Percentiles rank a stretch among this genome's conserved stretches.
Conservation (phyloP, 2,113 vertebrate genomes). For the Seriola aureovittata region DNA sequence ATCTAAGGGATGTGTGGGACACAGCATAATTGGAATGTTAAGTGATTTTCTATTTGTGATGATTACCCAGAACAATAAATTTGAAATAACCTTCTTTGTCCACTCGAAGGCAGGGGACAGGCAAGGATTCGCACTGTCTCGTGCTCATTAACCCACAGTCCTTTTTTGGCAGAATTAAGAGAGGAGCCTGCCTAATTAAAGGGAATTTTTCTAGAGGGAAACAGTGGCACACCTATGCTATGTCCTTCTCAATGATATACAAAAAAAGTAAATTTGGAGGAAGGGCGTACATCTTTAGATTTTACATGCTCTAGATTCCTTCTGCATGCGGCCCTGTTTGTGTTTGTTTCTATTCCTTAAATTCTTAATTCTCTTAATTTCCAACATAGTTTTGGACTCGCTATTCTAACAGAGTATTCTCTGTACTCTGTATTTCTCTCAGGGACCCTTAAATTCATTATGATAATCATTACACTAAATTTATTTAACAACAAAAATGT, state of each 20-base stretch:
- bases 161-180: constrained; percentile 53
- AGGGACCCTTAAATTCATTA: neutral
- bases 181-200: constrained; percentile 44
- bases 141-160: constrained; percentile 58
- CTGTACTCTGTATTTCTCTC: neutral
- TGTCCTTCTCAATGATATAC: constrained; percentile 21
- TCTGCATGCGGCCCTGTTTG: neutral
- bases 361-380: neutral
- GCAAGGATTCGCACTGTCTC: constrained; percentile 50
- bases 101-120: constrained; percentile 51
- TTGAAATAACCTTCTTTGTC: constrained; percentile 73
- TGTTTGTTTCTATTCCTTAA: neutral
- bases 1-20: constrained; percentile 63
- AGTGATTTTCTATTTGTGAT: constrained; percentile 78
- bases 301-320: neutral
- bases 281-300: constrained; percentile 1
- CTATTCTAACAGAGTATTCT: neutral
- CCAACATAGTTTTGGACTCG: neutral
- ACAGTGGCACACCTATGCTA: constrained; percentile 12
- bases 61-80: constrained; percentile 79
- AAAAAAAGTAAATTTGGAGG: neutral
- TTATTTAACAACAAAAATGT: constrained; percentile 15
- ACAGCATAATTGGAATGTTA: constrained; percentile 77
- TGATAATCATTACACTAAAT: constrained; percentile 1
- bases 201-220: constrained; percentile 27